Conservation (phyloP, 2,113 vertebrate genomes). For the Nymphicus hollandicus region DNA sequence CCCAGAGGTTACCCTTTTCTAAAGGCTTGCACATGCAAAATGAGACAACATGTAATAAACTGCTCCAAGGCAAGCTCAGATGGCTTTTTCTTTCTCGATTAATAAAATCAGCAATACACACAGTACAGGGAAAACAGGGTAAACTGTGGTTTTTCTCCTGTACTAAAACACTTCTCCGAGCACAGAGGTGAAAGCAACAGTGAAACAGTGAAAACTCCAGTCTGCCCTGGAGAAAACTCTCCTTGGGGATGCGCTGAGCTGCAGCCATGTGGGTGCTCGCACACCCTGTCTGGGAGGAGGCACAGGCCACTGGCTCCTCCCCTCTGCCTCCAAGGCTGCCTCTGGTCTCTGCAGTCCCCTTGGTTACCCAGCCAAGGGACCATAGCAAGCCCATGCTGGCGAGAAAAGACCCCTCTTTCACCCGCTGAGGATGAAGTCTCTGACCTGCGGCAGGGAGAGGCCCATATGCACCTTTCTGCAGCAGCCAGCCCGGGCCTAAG, state of each 20-base stretch:
- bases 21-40: not conserved
- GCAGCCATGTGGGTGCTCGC: not conserved
- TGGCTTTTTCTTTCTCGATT: not conserved
- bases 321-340: accelerated
- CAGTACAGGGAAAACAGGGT: not conserved
- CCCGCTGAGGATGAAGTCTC: accelerated
- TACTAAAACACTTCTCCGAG: not conserved
- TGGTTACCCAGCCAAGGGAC: not conserved
- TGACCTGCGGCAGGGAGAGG: not conserved
- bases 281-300: accelerated
- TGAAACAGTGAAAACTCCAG: not conserved
- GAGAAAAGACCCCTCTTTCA: not conserved
- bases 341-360: not conserved
- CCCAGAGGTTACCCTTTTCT: not conserved
- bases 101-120: not conserved
- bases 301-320: not conserved
- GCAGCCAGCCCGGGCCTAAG: not conserved
- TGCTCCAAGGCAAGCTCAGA: not conserved
- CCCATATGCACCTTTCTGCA: not conserved
- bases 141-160: not conserved
- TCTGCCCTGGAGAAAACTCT: not conserved
- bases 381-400: accelerated
- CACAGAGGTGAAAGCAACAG: not conserved
- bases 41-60: not conserved
- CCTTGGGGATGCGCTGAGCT: accelerated